Evolutionary conservation across 2,797 vertebrate species (phyloP).

Genomic region (Parauchenoglanis punctatus): DNA sequence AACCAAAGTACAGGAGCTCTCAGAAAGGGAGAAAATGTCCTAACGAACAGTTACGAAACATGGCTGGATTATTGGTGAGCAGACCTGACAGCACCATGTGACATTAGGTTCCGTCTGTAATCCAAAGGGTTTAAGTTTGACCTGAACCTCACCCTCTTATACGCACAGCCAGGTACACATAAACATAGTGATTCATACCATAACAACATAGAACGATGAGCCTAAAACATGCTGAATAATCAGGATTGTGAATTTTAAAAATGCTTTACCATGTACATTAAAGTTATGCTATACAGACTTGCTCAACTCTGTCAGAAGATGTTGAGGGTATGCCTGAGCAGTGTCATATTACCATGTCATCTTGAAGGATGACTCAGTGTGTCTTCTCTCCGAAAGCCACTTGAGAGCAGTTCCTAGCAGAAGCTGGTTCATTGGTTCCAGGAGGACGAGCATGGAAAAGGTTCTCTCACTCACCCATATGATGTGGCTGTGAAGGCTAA

Average conservation of each 20-base stretch:
- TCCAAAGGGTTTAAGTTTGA: constrained; percentile 63
- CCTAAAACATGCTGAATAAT: not conserved
- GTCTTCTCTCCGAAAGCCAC: constrained; percentile 37
- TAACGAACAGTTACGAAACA: constrained; percentile 70
- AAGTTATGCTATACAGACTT: not conserved
- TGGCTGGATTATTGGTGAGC: constrained; percentile 66
- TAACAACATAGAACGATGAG: not conserved
- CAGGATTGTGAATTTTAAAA: not conserved
- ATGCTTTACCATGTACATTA: not conserved
- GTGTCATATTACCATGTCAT: constrained; percentile 17
- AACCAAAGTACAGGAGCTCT: not conserved
- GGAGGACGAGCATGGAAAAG: constrained; percentile 65
- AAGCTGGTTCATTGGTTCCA: constrained; percentile 58
- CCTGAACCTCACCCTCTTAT: constrained; percentile 9
- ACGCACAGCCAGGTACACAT: not conserved
- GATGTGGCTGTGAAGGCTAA: constrained; percentile 68
- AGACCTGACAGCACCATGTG: constrained; percentile 66
- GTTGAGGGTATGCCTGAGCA: not conserved
- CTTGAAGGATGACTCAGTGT: constrained; percentile 21
- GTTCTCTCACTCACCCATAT: constrained; percentile 72
- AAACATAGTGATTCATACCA: not conserved
- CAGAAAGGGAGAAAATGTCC: constrained; percentile 48
- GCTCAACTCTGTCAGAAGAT: not conserved
- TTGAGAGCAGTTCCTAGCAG: constrained; percentile 59
- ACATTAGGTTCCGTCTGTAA: constrained; percentile 68